phyloP scores from a whole-genome alignment of 1,140 invertebrate genomes.

The Phthorimaea operculella region DNA sequence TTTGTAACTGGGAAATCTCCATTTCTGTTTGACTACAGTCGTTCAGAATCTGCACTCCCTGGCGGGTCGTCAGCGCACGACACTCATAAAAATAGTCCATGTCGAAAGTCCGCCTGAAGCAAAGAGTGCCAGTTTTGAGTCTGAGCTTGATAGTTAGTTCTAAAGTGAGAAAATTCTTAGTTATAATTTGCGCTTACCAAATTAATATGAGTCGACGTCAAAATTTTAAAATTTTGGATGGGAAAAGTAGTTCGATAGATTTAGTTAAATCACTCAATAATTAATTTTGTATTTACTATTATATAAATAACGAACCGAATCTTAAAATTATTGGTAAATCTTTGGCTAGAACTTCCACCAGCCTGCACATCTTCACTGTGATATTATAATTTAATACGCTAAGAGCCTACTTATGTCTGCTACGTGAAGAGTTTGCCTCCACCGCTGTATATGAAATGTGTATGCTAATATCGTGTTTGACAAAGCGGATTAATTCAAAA shows the following conservation, averaged over 20 bases:
- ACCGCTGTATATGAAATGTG: neutral
- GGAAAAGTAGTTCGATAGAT: too few species aligned
- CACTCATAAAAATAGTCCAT: conserved; percentile 60
- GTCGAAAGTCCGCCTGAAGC: conserved; percentile 30
- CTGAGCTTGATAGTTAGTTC: too few species aligned
- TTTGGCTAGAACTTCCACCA: neutral
- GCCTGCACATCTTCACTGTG: neutral
- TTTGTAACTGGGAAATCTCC: conserved; percentile 61
- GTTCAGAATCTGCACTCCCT: conserved; percentile 54
- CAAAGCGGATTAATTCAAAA: neutral
- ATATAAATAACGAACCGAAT: too few species aligned
- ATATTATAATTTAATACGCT: neutral
- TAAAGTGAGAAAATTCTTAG: too few species aligned
- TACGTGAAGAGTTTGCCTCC: neutral
- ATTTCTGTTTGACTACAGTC: conserved; percentile 61
- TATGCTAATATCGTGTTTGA: neutral
- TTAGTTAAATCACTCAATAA: too few species aligned
- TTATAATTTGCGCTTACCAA: too few species aligned
- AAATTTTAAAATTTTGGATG: too few species aligned
- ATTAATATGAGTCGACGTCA: too few species aligned
- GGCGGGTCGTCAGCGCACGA: conserved; percentile 49
- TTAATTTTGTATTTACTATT: too few species aligned
- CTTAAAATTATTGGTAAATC: too few species aligned
- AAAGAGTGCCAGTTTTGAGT: too few species aligned
- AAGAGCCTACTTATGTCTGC: neutral